Percentiles rank a stretch among this genome's conserved stretches.
Evolutionary conservation across 2,113 vertebrate genomes (phyloP).

Genomic region (Uria aalge): DNA sequence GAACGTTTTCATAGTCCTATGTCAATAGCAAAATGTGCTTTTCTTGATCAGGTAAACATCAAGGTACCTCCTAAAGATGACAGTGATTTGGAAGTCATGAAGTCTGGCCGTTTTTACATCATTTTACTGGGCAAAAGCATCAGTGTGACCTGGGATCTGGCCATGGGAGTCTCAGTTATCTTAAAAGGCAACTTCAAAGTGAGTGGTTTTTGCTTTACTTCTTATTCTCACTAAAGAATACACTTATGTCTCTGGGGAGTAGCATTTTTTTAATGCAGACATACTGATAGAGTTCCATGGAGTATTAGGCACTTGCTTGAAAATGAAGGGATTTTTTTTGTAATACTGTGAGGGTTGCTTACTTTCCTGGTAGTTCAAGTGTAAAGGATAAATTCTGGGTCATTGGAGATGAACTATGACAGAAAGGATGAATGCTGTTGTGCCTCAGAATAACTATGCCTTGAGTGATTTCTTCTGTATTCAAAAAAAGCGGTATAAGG

Average conservation of each 20-base stretch:
- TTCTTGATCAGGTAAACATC: constrained; percentile 81
- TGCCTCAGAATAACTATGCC: background rate
- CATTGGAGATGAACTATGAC: background rate
- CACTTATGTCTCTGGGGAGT: background rate
- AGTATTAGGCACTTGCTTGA: background rate
- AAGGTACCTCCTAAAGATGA: constrained; percentile 78
- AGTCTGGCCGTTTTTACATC: constrained; percentile 85
- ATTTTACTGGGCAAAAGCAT: constrained; percentile 84
- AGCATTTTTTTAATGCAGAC: background rate
- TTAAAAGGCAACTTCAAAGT: constrained; percentile 86
- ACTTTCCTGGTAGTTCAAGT: background rate
- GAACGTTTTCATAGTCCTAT: too few relatives aligned
- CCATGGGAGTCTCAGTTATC: constrained; percentile 82
- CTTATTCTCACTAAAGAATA: background rate
- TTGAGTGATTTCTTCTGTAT: background rate
- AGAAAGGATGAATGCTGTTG: background rate
- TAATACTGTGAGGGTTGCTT: background rate
- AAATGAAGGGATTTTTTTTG: background rate
- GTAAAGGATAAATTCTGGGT: background rate
- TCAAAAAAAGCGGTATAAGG: background rate
- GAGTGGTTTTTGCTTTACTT: constrained; percentile 1
- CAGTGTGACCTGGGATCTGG: constrained; percentile 87
- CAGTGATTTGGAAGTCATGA: constrained; percentile 82
- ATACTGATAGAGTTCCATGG: background rate
- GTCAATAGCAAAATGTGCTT: background rate